Percentiles rank a stretch among this genome's conserved stretches.
Evolutionary conservation across 1,140 invertebrate species (phyloP).

Genomic region (Calephelis virginiensis): DNA sequence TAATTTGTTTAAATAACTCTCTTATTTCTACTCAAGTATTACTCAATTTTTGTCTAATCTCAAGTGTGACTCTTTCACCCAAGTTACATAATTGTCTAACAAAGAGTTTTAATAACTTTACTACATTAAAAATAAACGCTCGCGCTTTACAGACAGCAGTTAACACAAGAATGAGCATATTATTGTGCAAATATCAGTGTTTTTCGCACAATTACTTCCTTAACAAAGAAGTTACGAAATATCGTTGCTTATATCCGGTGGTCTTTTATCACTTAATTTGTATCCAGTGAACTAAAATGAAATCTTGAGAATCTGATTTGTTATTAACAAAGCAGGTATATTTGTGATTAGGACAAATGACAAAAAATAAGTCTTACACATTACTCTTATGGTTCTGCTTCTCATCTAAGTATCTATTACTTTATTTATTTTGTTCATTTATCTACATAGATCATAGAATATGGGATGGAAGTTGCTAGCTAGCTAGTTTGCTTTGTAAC

Average conservation of each 20-base stretch:
- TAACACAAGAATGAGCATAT: slow-evolving; percentile 42
- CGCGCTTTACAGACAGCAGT: slow-evolving; percentile 18
- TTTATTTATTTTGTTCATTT: too few relatives aligned
- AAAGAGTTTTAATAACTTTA: slow-evolving; percentile 10
- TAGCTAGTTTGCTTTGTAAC: too few relatives aligned
- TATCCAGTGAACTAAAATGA: slow-evolving; percentile 33
- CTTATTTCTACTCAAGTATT: too few relatives aligned
- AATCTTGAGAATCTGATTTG: slow-evolving; percentile 39
- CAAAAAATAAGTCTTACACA: too few relatives aligned
- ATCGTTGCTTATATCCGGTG: slow-evolving; percentile 46
- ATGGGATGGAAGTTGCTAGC: too few relatives aligned
- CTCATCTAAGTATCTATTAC: too few relatives aligned
- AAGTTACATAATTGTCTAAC: background rate
- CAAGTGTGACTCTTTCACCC: background rate
- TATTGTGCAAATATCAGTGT: slow-evolving; percentile 37
- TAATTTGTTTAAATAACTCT: too few relatives aligned
- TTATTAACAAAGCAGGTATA: background rate
- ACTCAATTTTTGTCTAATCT: background rate
- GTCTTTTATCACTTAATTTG: slow-evolving; percentile 36
- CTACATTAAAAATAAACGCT: slow-evolving; percentile 4
- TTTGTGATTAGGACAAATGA: too few relatives aligned
- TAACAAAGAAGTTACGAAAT: slow-evolving; percentile 72
- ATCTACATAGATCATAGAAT: too few relatives aligned
- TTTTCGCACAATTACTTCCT: slow-evolving; percentile 73
- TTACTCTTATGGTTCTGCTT: too few relatives aligned